These are phyloP conservation scores for Daboia siamensis DNA, from an alignment of 2,113 vertebrate species.

Conservation along the genomic window DNA sequence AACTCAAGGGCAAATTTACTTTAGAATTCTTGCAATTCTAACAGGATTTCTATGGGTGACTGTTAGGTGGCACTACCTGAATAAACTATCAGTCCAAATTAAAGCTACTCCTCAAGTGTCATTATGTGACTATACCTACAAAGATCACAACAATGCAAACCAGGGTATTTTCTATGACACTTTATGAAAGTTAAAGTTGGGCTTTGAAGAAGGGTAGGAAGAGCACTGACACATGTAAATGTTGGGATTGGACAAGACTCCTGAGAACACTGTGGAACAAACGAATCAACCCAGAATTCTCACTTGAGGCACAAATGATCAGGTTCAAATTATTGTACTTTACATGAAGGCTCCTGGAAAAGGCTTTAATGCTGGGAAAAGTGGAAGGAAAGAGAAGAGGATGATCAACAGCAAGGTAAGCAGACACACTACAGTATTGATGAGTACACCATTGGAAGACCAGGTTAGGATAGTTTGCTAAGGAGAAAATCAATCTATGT, in stretches of 20 bases:
- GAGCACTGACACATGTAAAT: background rate
- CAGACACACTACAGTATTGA: background rate
- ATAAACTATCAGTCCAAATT: background rate
- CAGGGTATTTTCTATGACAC: background rate
- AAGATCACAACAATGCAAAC: background rate
- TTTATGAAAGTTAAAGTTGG: background rate
- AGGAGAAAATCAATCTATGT: background rate
- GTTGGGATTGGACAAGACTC: background rate
- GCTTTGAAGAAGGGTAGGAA: background rate
- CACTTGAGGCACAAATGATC: background rate
- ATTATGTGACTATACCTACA: background rate
- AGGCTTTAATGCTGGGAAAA: background rate
- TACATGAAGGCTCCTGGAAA: background rate
- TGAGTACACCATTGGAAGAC: background rate
- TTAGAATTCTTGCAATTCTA: background rate
- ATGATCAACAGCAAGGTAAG: background rate
- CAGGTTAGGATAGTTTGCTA: background rate
- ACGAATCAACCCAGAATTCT: background rate
- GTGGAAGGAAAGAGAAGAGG: background rate
- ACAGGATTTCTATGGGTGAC: background rate
- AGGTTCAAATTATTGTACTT: background rate
- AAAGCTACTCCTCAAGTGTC: background rate
- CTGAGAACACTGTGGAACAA: background rate
- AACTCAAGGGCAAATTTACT: background rate
- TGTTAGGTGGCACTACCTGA: background rate